A percentile compares a stretch with the other conserved stretches of the same genome.
Conservation (phyloP, 2,888 invertebrate genomes). For the Tenthredo amoena region DNA sequence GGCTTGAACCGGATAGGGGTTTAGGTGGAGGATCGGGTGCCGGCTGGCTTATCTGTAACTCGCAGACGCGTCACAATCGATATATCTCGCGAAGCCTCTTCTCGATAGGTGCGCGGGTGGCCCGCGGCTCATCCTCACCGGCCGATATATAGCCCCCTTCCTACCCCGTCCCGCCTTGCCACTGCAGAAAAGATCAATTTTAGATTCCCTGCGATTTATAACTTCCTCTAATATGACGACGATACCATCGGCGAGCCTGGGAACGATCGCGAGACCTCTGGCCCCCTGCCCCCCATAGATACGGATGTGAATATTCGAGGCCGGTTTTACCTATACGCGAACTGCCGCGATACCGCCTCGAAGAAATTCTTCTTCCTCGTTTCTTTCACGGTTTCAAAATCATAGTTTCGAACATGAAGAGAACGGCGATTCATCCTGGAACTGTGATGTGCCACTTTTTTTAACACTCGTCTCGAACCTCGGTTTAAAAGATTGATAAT, state of each 20-base stretch:
- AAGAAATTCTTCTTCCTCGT: neutral
- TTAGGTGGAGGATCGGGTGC: conserved; percentile 60
- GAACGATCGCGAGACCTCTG: conserved; percentile 55
- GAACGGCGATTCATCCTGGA: neutral
- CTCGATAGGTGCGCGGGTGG: conserved; percentile 64
- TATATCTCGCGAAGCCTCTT: conserved; percentile 75
- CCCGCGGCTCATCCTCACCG: conserved; percentile 50
- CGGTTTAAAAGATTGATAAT: neutral
- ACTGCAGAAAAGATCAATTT: conserved; percentile 77
- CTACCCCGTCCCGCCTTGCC: conserved; percentile 54
- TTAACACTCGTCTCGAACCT: neutral
- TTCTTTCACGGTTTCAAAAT: neutral
- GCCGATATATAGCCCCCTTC: conserved; percentile 51
- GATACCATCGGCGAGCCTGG: conserved; percentile 63
- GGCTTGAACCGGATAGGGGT: conserved; percentile 57
- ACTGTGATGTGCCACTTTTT: neutral
- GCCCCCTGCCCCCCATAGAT: conserved; percentile 50
- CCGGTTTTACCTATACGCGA: neutral
- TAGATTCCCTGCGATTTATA: conserved; percentile 78
- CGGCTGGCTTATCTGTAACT: conserved; percentile 76
- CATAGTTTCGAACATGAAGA: neutral
- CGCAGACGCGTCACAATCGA: conserved; percentile 77
- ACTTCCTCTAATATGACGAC: conserved; percentile 78
- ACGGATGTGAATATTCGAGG: conserved; percentile 38
- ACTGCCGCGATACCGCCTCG: neutral